Base-by-base conservation (phyloP, 2,797 vertebrate genomes). In the Brachymystax lenok region DNA sequence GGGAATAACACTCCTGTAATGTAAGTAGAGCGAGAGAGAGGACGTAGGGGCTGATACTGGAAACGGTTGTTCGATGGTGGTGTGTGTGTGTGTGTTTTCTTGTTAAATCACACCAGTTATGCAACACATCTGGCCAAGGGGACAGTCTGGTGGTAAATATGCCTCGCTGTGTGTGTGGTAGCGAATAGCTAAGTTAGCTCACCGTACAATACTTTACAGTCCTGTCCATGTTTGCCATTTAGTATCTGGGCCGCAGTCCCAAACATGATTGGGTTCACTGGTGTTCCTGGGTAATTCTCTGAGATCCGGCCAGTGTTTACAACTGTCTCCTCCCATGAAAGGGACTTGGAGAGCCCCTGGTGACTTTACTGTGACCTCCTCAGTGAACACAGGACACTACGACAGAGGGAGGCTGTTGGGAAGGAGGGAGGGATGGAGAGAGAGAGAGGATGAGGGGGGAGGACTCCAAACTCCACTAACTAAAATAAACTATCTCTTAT, bases 321-420 rank as follows among this genome's bases (percentile, higher is more conserved):
- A 80, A 75, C 82, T 84, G 84, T 85, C 88, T 82, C 80, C 76
- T 83, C 79, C 82, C 82, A 88, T 87, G 88, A 88, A 30, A 19
- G 17, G 17, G 33, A 35, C 46, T 50, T 59, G 67, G 68, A 74
- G 79, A 76, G 33, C 79, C 79, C 68, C 51, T 33, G 69, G 80
- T 82, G 85, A 86, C 91, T 90, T 87, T 69, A 64, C 6, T 68
- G 59, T 79, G 88, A 93, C 87, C 87, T 67, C 80, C 76, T 30
- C 76, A 79, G 73, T 81, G 74, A 54, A 35, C 7, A 35, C 7
- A 17, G 30, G 28, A 12, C 7, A 19, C 67, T 33, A 24, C 59
- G 17, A 14, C 28, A 46, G 10, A 46, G 40, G 2, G 40, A 46
- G 40, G 40, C 40, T 46, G 40, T 40, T 19, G 17, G 59, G 17